Evolutionary conservation across 2,797 vertebrate species (phyloP).

Genomic region (Pygocentrus nattereri): DNA sequence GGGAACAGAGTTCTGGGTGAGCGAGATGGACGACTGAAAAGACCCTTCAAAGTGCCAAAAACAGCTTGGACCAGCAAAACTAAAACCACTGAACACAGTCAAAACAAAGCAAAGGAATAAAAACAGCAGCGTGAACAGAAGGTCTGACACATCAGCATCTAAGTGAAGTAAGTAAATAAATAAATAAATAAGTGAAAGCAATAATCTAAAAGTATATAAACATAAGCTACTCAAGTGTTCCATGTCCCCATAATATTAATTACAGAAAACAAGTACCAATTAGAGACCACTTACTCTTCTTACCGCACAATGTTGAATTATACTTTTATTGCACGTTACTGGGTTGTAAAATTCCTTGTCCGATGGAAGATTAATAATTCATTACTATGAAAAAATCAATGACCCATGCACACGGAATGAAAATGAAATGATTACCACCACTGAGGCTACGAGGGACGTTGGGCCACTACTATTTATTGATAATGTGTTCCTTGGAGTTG

Average conservation of each 20-base stretch:
- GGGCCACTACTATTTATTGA: slow-evolving; percentile 30
- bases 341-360: slow-evolving; percentile 44
- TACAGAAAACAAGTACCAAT: slow-evolving; percentile 47
- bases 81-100: slow-evolving; percentile 14
- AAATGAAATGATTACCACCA: slow-evolving; percentile 37
- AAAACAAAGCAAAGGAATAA: slow-evolving; percentile 32
- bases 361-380: slow-evolving; percentile 52
- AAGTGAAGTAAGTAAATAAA: slow-evolving; percentile 2
- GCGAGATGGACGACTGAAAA: slow-evolving; percentile 41
- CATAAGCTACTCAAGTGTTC: slow-evolving; percentile 43
- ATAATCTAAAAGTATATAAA: slow-evolving; percentile 31
- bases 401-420: slow-evolving; percentile 54
- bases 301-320: slow-evolving; percentile 33
- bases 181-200: background rate
- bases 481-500: slow-evolving; percentile 13
- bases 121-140: slow-evolving; percentile 34
- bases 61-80: slow-evolving; percentile 40
- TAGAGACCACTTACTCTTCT: slow-evolving; percentile 42
- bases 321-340: slow-evolving; percentile 44
- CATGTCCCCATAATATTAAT: slow-evolving; percentile 48
- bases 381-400: slow-evolving; percentile 49
- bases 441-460: slow-evolving; percentile 11
- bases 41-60: slow-evolving; percentile 27
- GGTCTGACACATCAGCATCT: slow-evolving; percentile 24
- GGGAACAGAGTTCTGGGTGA: background rate